Base-by-base conservation (phyloP, 2,797 vertebrate genomes). In the Gymnodraco acuticeps region DNA sequence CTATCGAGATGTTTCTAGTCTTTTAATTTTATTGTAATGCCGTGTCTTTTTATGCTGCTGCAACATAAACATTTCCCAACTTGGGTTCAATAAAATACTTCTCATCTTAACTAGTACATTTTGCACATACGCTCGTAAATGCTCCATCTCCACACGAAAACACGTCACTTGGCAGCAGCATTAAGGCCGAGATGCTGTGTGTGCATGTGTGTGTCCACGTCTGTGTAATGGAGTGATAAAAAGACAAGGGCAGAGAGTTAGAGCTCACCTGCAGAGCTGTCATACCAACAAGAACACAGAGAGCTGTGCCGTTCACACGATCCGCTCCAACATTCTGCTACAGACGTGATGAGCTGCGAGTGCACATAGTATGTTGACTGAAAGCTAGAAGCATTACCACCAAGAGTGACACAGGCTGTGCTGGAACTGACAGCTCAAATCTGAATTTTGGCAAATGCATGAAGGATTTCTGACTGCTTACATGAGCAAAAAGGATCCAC, bases 181-280 rank as follows among this genome's bases (percentile, higher is more conserved):
- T 38, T 20, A 38, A 13, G 14, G 54, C 38, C 0, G 3, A 52
- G 27, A 55, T 13, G 47, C 42, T 48, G 19, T n/a, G 70, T 12
- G 47, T 16, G 14, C 8, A 19, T 17, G 17, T 1, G 50, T 27
- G 50, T 59, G 31, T 46, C 42, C 16, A 27, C 7, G 12, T 66
- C 19, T 55, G 62, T 73, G 72, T 78, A 78, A 87, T 68, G 47
- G 59, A 23, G 64, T 78, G 68, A 63, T 68, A 17, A 62, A 83
- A 67, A 72, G 31, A 74, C 54, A 46, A 60, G 62, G 69, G 41
- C 59, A 45, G 45, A 31, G 43, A 62, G 73, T 77, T 20, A 60
- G 7, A 10, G 72, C 77, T 83, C 67, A 76, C 73, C 81, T 83
- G 60, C 71, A 66, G 72, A 73, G 76, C 62, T 55, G 82, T 82